Evolutionary conservation across 2,797 vertebrate genomes (phyloP), one percentile per base, ranked within the genome.

Genomic region (Melanotaenia maccullochi): DNA sequence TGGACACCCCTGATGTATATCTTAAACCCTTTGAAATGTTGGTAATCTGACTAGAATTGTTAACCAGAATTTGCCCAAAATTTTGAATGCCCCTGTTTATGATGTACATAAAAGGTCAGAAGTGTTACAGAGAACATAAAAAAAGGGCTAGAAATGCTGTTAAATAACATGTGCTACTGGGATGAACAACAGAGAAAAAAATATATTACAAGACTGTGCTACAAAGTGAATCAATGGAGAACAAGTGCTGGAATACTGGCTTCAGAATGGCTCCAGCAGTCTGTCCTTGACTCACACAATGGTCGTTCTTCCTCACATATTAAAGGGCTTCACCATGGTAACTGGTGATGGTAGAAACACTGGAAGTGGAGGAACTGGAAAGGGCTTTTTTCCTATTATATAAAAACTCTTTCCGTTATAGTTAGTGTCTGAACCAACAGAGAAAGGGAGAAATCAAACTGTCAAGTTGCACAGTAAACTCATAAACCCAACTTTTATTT

Each of bases 401-500:
- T 28, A 72, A 73, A 36, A 20, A 49, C 12, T 20, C 65, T 73
- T 64, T 65, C 49, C 30, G 42, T 77, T 58, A 47, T 51, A 54
- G 30, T 2, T 54, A 13, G 38, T 51, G 35, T 42, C 9, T 49
- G 32, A 68, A 73, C 64, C 11, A 55, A 58, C 3, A 25, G 0
- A 55, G 35, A 52, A 22, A 14, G 9, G 9, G 0, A 14, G n/a
- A n/a, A 60, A 16, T 42, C 25, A 67, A 75, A 82, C 69, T 28
- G 74, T 59, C 49, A 54, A 51, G 58, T 60, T 47, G 79, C 81
- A 82, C 63, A 1, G 38, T 93, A 25, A 94, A 96, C 85, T 95
- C 95, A 68, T 97, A 92, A 94, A 85, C 56, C 88, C 91, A 86
- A 86, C 77, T 94, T 49, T 94, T 94, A 93, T 93, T 95, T 87